phyloP scores from a whole-genome alignment of 2,888 invertebrate species.

The Amiota communis region DNA sequence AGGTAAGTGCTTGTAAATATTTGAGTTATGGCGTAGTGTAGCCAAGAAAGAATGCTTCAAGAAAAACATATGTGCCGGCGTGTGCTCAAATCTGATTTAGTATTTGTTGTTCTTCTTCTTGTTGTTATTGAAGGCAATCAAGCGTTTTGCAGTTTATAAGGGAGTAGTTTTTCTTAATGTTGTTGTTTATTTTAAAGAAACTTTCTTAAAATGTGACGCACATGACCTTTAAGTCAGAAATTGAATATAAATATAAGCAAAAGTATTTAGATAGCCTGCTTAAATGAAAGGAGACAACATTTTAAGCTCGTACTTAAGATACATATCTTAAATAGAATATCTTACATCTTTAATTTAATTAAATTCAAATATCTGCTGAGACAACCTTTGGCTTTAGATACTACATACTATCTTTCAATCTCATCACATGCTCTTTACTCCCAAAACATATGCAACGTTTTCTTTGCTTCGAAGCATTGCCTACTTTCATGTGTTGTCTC shows the following conservation, averaged over 20 bases:
- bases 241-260: no score
- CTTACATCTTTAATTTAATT: conserved; percentile 5
- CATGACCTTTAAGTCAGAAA: no score
- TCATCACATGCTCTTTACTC: no score
- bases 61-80: conserved; percentile 4
- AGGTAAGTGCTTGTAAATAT: conserved; percentile 25
- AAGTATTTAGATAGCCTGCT: no score
- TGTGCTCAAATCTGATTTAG: conserved; percentile 1
- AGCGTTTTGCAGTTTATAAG: background rate
- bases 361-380: background rate
- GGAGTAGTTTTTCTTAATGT: background rate
- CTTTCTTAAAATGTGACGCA: no score
- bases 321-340: background rate
- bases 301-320: background rate
- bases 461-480: conserved; percentile 44
- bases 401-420: no score
- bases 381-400: no score
- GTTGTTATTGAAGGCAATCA: background rate
- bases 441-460: no score
- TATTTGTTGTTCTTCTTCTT: background rate
- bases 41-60: background rate
- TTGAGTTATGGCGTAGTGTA: conserved; percentile 8
- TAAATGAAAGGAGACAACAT: background rate
- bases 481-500: conserved; percentile 49
- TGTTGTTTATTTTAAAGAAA: background rate